Evolutionary conservation across 2,797 vertebrate species (phyloP), one percentile per base, ranked within the genome.

Genomic region (Xenops minutus): DNA sequence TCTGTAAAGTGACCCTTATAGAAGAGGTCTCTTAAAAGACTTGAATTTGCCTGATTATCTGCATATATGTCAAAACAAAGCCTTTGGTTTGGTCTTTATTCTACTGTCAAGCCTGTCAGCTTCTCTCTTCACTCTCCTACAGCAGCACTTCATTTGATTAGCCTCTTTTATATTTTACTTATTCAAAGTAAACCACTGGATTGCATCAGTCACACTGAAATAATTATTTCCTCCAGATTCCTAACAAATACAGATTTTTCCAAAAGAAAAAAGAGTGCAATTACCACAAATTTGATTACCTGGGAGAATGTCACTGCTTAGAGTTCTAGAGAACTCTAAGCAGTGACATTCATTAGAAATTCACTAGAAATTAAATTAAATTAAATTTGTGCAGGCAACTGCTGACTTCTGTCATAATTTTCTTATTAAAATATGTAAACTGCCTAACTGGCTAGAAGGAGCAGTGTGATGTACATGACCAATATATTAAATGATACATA

Each of bases 1-100:
- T 89, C 93, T 78, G 86, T 96, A 96, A 95, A 97, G 92, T 94
- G 96, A 96, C 96, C 95, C 93, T 88, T 85, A 90, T 26, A 87
- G 92, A 87, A 91, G 67, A 78, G 73, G 56, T 83, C 79, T 94
- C 63, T 73, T 56, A 56, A 77, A 88, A 95, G 82, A 88, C 75
- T 67, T 85, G 61, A 84, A 90, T 86, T 82, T 93, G 75, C 63
- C 61, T 78, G 41, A 83, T 89, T 91, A 93, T 69, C 88, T 73
- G 37, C 78, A 81, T 18, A 49, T 81, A 92, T 69, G 75, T 84
- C 92, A 88, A 92, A 92, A 88, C 73, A 87, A 90, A 81, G 59
- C 52, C 73, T 91, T 85, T 52, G 66, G 68, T 79, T 88, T 76
- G n/a, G 55, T 67, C 87, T 88, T 90, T 83, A 89, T 94, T 86